These are phyloP conservation scores for Ctenopoma kingsleyae DNA, from an alignment of 2,797 vertebrate species.

Conservation along the genomic window DNA sequence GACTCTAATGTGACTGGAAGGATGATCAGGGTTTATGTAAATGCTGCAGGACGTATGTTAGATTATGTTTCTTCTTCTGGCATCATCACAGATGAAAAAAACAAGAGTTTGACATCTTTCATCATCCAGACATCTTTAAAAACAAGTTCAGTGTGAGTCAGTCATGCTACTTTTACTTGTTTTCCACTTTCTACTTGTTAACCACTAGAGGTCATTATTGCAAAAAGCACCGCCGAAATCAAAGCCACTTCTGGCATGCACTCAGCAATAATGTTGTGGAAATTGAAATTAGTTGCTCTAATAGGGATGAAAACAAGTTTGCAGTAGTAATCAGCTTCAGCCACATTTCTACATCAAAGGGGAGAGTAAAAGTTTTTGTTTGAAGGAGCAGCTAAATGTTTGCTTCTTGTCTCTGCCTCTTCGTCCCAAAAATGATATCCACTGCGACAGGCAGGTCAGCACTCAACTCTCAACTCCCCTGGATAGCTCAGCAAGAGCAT, in stretches of 20 bases:
- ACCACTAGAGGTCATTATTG: conserved; percentile 77
- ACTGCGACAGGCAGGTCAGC: conserved; percentile 37
- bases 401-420: conserved; percentile 3
- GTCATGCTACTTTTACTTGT: not conserved
- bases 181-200: conserved; percentile 20
- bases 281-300: conserved; percentile 66
- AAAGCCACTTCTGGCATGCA: conserved; percentile 35
- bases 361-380: conserved; percentile 14
- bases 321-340: conserved; percentile 41
- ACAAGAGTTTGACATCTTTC: conserved; percentile 31
- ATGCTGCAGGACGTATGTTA: conserved; percentile 25
- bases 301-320: conserved; percentile 58
- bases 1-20: conserved; percentile 23
- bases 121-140: conserved; percentile 31
- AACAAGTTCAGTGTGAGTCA: conserved; percentile 22
- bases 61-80: conserved; percentile 33
- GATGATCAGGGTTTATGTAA: conserved; percentile 46
- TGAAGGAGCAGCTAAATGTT: conserved; percentile 26
- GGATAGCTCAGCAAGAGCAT: conserved; percentile 29
- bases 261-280: conserved; percentile 41
- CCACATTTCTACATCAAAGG: conserved; percentile 24
- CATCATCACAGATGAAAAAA: not conserved
- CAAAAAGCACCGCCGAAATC: conserved; percentile 42
- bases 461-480: conserved; percentile 29
- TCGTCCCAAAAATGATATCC: not conserved